Evolutionary conservation across 2,888 invertebrate species (phyloP), one percentile per base, ranked within the genome.

Genomic region (Meliscaeva auricollis): DNA sequence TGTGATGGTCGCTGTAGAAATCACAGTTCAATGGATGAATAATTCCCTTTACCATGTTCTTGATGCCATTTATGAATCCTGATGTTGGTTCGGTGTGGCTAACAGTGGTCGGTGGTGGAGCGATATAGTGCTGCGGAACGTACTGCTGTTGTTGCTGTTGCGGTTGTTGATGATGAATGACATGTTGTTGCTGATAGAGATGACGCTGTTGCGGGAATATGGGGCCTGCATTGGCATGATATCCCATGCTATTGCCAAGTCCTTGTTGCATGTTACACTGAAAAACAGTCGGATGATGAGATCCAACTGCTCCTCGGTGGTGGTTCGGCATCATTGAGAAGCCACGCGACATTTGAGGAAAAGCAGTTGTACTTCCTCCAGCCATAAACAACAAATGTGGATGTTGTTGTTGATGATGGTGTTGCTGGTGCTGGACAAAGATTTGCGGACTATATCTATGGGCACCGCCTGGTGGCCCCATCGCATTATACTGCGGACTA

Each of bases 31-130:
- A 46, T 2, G 88, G 88, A n/a, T 77, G 50, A 11, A 88, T 87
- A 15, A 88, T 62, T 4, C 87, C 87, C 38, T 87, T 88, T 0
- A 88, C 87, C 52, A 88, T 87, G 38, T 87, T 87, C 41, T 88
- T 88, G 15, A 88, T 87, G 7, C 88, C 87, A 9, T 85, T 76
- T 3, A 88, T 78, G n/a, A 88, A 87, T 7, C 87, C 87, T 2
- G 76, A 73, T 1, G 76, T 44, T 66, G 69, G 80, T 20, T 66
- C 38, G 7, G 38, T 20, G 15, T 8, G 70, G 2, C 22, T 22
- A 13, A 22, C 46, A 9, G 60, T 15, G 9, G 44, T 58, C 9
- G 73, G 68, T 1, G 72, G 50, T 1, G 72, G 50, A 17, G 32
- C 54, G 20, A 66, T 58, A 20, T 69, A 85, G 5, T 60, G 8